Percentiles rank a stretch among this genome's conserved stretches.
Conservation (phyloP, 2,888 invertebrate genomes). For the Alloscopus bannaensis region DNA sequence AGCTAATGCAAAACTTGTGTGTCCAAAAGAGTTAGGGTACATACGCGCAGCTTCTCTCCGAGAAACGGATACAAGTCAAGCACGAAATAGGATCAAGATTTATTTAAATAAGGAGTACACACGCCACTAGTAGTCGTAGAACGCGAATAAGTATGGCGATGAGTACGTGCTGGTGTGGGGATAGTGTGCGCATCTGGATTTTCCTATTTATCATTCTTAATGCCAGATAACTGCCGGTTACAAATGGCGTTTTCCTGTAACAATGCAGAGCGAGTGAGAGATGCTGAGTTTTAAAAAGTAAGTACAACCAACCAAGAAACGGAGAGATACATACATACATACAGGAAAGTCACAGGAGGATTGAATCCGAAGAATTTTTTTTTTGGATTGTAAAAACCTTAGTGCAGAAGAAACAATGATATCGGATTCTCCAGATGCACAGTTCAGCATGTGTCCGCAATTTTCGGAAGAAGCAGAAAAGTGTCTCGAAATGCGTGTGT, state of each 20-base stretch:
- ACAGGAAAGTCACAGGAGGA: slow-evolving; percentile 18
- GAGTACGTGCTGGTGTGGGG: too few species aligned
- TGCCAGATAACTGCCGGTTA: slow-evolving; percentile 61
- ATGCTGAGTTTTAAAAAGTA: neutral
- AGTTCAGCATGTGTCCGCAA: slow-evolving; percentile 31
- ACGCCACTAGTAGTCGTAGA: neutral
- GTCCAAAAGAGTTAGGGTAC: neutral
- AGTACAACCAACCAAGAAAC: slow-evolving; percentile 3
- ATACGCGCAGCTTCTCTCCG: too few species aligned
- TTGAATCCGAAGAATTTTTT: slow-evolving; percentile 5
- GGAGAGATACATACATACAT: neutral
- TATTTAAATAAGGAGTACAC: slow-evolving; percentile 59
- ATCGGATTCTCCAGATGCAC: slow-evolving; percentile 2
- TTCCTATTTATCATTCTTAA: slow-evolving; percentile 62
- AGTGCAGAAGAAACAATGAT: slow-evolving; percentile 12
- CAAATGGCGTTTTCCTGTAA: slow-evolving; percentile 58
- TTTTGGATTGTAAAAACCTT: neutral
- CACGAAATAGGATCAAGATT: slow-evolving; percentile 62
- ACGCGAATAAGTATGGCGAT: neutral
- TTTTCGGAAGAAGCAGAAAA: slow-evolving; percentile 20
- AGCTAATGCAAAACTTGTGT: neutral
- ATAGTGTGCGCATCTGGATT: slow-evolving; percentile 53
- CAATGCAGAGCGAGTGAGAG: slow-evolving; percentile 17
- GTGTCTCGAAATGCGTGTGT: slow-evolving; percentile 37
- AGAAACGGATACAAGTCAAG: slow-evolving; percentile 48